Conservation (phyloP, 1,140 invertebrate genomes). For the Monochamus saltuarius region DNA sequence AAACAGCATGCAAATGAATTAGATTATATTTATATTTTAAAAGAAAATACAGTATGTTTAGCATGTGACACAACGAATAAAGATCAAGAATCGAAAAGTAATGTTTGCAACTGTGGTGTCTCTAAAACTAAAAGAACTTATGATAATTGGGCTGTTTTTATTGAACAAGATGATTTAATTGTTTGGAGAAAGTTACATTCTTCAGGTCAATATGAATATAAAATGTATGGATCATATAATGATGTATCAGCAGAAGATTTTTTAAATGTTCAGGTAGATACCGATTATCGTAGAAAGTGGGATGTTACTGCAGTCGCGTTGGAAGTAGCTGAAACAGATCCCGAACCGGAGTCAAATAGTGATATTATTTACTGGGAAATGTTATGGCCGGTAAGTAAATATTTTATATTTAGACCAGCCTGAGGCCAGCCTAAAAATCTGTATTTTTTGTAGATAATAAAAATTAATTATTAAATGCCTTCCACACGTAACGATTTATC, state of each 20-base stretch:
- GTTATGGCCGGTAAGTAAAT: slow-evolving; percentile 72
- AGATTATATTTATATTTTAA: slow-evolving; percentile 55
- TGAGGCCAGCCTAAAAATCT: no score
- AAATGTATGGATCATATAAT: slow-evolving; percentile 80
- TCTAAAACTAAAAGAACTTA: slow-evolving; percentile 41
- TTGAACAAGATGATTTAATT: slow-evolving; percentile 75
- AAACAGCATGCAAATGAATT: slow-evolving; percentile 55
- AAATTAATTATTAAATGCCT: no score
- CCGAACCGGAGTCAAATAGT: slow-evolving; percentile 55
- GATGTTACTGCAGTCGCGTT: slow-evolving; percentile 75
- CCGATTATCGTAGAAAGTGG: slow-evolving; percentile 76
- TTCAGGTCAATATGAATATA: slow-evolving; percentile 74
- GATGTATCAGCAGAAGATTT: slow-evolving; percentile 80
- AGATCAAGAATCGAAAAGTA: slow-evolving; percentile 19
- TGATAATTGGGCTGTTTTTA: slow-evolving; percentile 74
- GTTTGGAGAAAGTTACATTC: slow-evolving; percentile 77
- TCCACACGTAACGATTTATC: no score
- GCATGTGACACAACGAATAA: slow-evolving; percentile 37
- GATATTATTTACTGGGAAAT: slow-evolving; percentile 88
- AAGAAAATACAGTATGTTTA: slow-evolving; percentile 57
- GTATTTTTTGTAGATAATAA: no score
- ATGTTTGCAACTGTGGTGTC: slow-evolving; percentile 26
- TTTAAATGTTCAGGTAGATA: slow-evolving; percentile 77
- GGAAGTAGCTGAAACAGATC: slow-evolving; percentile 67
- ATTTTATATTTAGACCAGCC: no score